Percentiles rank a stretch among this genome's conserved stretches.
Conservation (phyloP, 2,113 vertebrate genomes). For the Ageneiosus marmoratus region DNA sequence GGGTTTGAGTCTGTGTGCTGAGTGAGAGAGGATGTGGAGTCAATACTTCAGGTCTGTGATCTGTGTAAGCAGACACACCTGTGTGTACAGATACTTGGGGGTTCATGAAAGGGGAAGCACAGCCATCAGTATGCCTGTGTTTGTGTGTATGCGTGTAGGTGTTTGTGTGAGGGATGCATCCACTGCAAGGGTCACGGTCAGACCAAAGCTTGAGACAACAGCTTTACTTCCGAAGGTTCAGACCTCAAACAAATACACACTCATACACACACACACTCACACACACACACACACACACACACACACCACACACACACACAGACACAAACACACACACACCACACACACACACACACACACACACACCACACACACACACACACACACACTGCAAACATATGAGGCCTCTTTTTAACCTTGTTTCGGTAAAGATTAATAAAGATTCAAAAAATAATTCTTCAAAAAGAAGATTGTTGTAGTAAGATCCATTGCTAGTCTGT, state of each 20-base stretch:
- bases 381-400: not conserved
- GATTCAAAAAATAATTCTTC: not conserved
- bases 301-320: not conserved
- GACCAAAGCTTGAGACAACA: conserved; percentile 23
- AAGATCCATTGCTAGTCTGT: not conserved
- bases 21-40: conserved; percentile 13
- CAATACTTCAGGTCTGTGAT: conserved; percentile 15
- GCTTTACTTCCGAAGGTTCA: conserved; percentile 9
- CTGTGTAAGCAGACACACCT: conserved; percentile 36
- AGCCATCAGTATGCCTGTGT: conserved; percentile 25
- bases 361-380: not conserved
- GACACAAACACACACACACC: no score
- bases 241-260: no score
- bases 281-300: conserved; percentile 1
- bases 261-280: not conserved
- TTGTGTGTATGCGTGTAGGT: not conserved
- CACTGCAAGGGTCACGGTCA: conserved; percentile 17
- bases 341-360: not conserved
- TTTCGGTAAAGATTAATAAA: not conserved
- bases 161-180: not conserved
- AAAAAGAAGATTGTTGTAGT: not conserved
- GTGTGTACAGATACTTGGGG: conserved; percentile 29
- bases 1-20: conserved; percentile 9
- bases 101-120: conserved; percentile 14
- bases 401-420: not conserved